Evolutionary conservation across 2,888 invertebrate species (phyloP), one percentile per base, ranked within the genome.

Genomic region (Micropterix aruncella): DNA sequence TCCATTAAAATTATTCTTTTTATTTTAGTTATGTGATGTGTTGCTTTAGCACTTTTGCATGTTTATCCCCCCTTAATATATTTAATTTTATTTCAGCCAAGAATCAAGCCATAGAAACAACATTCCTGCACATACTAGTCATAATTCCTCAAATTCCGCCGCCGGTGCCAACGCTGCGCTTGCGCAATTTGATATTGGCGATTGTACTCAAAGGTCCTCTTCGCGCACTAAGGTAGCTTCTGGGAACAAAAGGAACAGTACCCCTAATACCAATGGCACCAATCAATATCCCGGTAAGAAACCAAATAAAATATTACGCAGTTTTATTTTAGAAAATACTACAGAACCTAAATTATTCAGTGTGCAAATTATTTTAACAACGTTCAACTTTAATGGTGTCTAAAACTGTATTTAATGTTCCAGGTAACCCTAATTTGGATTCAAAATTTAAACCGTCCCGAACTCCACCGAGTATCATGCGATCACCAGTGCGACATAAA

Each of bases 171-270:
- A 27, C 43, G 9, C 45, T 44, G 14, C 46, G 40, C 16, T 41
- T 43, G 18, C 46, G 46, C 16, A 45, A 16, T 37, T 60, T 1
- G 68, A 68, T 46, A 59, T 66, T 50, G 66, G 66, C 2, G 69
- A 77, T 60, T 76, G 74, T 50, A 77, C 77, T 45, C 75, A 76
- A 60, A 66, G 78, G 40, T 74, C 74, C 43, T 59, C 68, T 18
- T 73, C 76, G 3, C 74, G 77, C 49, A 77, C 78, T 44, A 65
- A 75, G 50, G 78, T 78, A 51, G 70, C 77, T 38, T 66, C 66
- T 15, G 66, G 66, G 38, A 75, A 74, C 53, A 62, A 65, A 45
- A 55, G 59, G 12, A 42, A 37, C 14, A 50, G 56, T 19, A 40
- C 19, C 48, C 40, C 52, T 51, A 16, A 52, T 54, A 0, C 52